Evolutionary conservation across 2,888 invertebrate genomes (phyloP), one percentile per base, ranked within the genome.

Genomic region (Hecatera dysodea): DNA sequence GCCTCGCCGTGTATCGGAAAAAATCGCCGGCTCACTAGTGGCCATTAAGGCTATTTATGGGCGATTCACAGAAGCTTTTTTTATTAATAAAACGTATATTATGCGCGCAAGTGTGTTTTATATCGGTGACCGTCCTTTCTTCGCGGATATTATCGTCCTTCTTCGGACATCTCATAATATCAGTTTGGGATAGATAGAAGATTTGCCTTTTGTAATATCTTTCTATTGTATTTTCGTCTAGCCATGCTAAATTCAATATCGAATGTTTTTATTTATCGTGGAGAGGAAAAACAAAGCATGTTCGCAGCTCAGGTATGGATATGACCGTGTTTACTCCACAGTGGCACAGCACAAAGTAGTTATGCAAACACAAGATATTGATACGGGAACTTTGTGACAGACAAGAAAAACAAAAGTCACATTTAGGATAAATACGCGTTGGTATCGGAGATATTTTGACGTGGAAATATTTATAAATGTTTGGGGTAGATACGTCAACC

Each of bases 41-140:
- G 93, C 92, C 94, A 92, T 96, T 95, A 95, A 84, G 92, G 94
- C 93, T 95, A 95, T 96, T 96, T 96, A 96, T 96, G 92, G 95
- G 91, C 90, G 94, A 95, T 95, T 95, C 90, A 86, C 90, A 89
- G 87, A 91, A 92, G 91, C 92, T 94, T 95, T 95, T 92, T 96
- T 96, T 96, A 96, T 96, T 96, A 96, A 96, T 95, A 96, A 95
- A 96, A 95, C 95, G 95, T 94, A 95, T 95, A 95, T 95, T 95
- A 95, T 94, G 95, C 95, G 95, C 95, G 89, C 95, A 95, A 95
- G 95, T 96, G 96, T 92, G 95, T 95, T 96, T 95, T 96, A 95
- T 95, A 91, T 90, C 92, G 89, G 78, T 88, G 89, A 90, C 93
- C 93, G 91, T 91, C 90, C 91, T 82, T 85, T 91, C 90, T 91